Base-by-base conservation (phyloP, 2,888 invertebrate genomes). In the Stenichneumon culpator region DNA sequence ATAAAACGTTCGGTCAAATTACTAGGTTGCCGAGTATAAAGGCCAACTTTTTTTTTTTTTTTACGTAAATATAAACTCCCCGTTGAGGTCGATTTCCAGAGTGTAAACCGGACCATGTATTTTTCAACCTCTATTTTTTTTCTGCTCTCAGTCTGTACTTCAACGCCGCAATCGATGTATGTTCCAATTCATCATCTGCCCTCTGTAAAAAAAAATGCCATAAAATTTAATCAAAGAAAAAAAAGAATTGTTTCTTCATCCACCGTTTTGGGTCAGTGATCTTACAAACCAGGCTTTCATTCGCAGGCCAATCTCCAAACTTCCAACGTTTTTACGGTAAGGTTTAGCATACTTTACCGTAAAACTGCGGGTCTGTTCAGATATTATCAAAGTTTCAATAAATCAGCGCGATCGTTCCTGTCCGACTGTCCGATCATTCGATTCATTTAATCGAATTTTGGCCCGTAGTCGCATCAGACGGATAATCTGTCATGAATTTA, bases 1-100 rank as follows among this genome's bases (percentile, higher is more conserved):
- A 57, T 19, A 67, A 80, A 74, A 67, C 65, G 44, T 80, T 73
- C 47, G n/a, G 57, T 39, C 28, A 70, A 77, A 82, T 82, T 82
- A 67, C 72, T 67, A 11, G 32, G 72, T 47, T 19, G 11, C 14
- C 22, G 28, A 14, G 22, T 67, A 83, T 57, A 67, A 36, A 73
- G 73, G 54, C 11, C 25, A 82, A 52, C 57, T 65, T 74, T 70
- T 52, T 75, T 14, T 32, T 1, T 65, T 72, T 67, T 60, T 75
- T 70, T 50, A 3, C 9, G 16, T 54, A 67, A 47, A 72, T 52
- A 77, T 36, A 82, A 82, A 28, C 65, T 78, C 65, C 50, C 47
- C 22, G 54, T 72, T 52, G 68, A 65, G 25, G 74, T 82, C 47
- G 69, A 79, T 74, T 78, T 57, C 47, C 47, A 47, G 67, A 82